These are phyloP conservation scores for Dichetophora obliterata DNA, from an alignment of 2,888 invertebrate genomes.

Conservation along the genomic window DNA sequence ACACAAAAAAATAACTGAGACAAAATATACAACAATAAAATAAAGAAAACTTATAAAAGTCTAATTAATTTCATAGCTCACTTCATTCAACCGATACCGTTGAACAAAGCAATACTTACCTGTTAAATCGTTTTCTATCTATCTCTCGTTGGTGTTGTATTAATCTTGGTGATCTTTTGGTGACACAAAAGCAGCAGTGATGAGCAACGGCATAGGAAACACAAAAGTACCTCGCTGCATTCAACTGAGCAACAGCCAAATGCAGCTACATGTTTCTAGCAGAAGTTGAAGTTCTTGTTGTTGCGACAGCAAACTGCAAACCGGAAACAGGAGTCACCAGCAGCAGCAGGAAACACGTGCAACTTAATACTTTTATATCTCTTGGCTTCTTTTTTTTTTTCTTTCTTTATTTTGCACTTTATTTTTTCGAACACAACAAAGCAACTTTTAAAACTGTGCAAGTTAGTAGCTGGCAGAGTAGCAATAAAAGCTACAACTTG, in stretches of 20 bases:
- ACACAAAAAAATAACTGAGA: constrained; percentile 37
- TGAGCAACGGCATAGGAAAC: constrained; percentile 42
- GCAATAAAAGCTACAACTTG: neutral
- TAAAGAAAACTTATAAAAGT: constrained; percentile 52
- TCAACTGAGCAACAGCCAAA: constrained; percentile 46
- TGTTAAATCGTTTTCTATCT: constrained; percentile 41
- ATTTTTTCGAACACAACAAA: neutral
- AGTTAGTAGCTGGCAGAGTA: neutral
- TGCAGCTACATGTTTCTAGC: constrained; percentile 59
- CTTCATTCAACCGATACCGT: constrained; percentile 73
- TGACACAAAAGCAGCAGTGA: constrained; percentile 37
- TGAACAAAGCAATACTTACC: constrained; percentile 73
- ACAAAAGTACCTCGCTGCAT: constrained; percentile 61
- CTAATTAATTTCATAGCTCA: constrained; percentile 54
- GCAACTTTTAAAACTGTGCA: constrained; percentile 7
- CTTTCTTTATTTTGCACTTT: neutral
- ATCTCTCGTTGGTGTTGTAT: neutral
- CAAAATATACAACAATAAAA: constrained; percentile 51
- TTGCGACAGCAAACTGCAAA: constrained; percentile 41
- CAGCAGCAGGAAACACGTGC: neutral
- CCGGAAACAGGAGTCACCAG: neutral
- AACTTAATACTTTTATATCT: neutral
- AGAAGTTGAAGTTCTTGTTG: neutral
- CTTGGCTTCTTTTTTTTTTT: neutral
- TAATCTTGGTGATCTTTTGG: neutral